Conservation (phyloP, 2,797 vertebrate species). For the Poeciliopsis presidionis region DNA sequence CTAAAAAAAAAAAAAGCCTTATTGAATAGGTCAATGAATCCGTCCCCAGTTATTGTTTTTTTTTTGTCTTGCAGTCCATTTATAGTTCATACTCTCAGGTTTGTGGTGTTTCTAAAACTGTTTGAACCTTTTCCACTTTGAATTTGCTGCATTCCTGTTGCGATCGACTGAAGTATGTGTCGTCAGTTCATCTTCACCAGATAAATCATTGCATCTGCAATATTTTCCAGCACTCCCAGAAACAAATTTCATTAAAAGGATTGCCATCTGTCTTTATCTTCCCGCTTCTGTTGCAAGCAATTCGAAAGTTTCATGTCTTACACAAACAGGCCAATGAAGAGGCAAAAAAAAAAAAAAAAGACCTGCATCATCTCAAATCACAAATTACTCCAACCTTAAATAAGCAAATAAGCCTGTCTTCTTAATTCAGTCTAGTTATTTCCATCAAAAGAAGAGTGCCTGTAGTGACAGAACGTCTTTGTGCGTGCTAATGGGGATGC, state of each 20-base stretch:
- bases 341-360: conserved; percentile 11
- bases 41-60: not conserved
- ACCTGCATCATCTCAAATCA: not conserved
- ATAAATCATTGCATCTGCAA: not conserved
- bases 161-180: not conserved
- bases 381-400: conserved; percentile 16
- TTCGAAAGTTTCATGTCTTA: conserved; percentile 15
- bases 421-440: conserved; percentile 33
- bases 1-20: not conserved
- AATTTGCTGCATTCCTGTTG: conserved; percentile 2
- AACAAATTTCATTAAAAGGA: not conserved
- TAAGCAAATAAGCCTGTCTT: conserved; percentile 18
- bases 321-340: not conserved
- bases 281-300: not conserved
- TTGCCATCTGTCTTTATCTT: not conserved
- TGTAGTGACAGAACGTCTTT: conserved; percentile 29
- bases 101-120: not conserved
- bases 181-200: not conserved
- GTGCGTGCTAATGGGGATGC: conserved; percentile 21
- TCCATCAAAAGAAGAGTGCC: conserved; percentile 33
- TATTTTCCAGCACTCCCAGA: not conserved
- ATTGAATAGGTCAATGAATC: not conserved
- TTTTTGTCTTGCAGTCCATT: too few species aligned
- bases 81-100: not conserved
- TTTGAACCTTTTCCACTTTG: not conserved